Evolutionary conservation across 2,113 vertebrate genomes (phyloP).

Genomic region (Caretta caretta): DNA sequence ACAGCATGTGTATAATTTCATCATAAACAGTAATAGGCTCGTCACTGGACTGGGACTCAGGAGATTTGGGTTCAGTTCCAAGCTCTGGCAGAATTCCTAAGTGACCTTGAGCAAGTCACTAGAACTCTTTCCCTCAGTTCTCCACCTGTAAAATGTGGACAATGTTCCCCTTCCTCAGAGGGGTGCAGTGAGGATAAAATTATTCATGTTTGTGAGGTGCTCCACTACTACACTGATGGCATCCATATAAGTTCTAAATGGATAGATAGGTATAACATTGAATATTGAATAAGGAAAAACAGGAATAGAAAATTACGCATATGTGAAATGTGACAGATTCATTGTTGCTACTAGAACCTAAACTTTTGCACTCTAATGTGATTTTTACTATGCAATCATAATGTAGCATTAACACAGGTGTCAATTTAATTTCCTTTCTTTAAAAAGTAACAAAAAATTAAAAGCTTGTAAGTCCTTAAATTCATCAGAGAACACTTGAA

Average conservation of each 20-base stretch:
- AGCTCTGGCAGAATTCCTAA: neutral
- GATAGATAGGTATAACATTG: neutral
- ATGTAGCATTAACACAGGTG: constrained; percentile 27
- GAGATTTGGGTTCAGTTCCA: neutral
- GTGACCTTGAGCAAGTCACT: neutral
- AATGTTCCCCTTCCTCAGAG: neutral
- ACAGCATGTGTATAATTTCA: neutral
- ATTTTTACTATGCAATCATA: constrained; percentile 38
- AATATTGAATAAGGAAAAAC: constrained; percentile 53
- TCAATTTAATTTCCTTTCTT: constrained; percentile 37
- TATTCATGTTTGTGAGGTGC: accelerated
- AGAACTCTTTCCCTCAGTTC: accelerated
- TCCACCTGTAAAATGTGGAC: neutral
- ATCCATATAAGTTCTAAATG: constrained; percentile 7
- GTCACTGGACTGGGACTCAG: neutral
- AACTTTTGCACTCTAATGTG: constrained; percentile 65
- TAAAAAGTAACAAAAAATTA: neutral
- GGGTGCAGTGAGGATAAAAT: neutral
- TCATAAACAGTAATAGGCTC: neutral
- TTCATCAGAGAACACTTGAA: neutral
- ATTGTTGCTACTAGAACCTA: constrained; percentile 58
- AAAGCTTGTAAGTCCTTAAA: neutral
- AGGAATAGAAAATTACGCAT: constrained; percentile 59
- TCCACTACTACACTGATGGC: neutral
- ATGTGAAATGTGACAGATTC: neutral